A percentile compares a stretch with the other conserved stretches of the same genome.
Conservation (phyloP, 2,888 invertebrate genomes). For the Carpatolechia fugitivella region DNA sequence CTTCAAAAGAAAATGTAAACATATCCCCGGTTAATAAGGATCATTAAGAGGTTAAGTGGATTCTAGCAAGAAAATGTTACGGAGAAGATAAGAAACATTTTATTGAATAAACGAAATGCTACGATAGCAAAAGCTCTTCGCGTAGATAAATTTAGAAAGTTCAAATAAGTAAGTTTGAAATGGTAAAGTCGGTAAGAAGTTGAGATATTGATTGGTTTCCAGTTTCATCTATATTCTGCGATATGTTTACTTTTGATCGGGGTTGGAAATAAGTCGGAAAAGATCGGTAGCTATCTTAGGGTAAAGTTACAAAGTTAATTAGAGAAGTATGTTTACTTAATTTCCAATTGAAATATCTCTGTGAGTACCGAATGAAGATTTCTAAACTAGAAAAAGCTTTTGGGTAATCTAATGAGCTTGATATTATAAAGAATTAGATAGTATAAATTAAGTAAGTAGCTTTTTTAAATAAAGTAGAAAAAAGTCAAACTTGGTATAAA, state of each 20-base stretch:
- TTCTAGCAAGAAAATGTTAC: conserved; percentile 3
- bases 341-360: conserved; percentile 10
- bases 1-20: conserved; percentile 28
- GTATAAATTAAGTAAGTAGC: not conserved
- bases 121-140: conserved; percentile 7
- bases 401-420: not conserved
- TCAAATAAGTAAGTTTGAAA: conserved; percentile 11
- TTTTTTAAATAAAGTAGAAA: not conserved
- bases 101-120: not conserved
- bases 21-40: conserved; percentile 28
- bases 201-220: conserved; percentile 14
- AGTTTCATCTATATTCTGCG: conserved; percentile 8
- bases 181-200: conserved; percentile 7
- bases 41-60: conserved; percentile 23
- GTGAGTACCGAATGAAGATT: not conserved
- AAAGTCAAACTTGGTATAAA: not conserved
- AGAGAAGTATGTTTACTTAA: conserved; percentile 5
- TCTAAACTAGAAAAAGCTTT: not conserved
- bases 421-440: not conserved
- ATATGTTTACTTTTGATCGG: conserved; percentile 17
- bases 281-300: conserved; percentile 7
- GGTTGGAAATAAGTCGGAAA: conserved; percentile 5
- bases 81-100: not conserved
- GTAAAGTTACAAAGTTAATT: conserved; percentile 10
- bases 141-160: conserved; percentile 12